Percentiles rank a stretch among this genome's conserved stretches.
Evolutionary conservation across 1,140 invertebrate genomes (phyloP).

Genomic region (Heterodera carotae): DNA sequence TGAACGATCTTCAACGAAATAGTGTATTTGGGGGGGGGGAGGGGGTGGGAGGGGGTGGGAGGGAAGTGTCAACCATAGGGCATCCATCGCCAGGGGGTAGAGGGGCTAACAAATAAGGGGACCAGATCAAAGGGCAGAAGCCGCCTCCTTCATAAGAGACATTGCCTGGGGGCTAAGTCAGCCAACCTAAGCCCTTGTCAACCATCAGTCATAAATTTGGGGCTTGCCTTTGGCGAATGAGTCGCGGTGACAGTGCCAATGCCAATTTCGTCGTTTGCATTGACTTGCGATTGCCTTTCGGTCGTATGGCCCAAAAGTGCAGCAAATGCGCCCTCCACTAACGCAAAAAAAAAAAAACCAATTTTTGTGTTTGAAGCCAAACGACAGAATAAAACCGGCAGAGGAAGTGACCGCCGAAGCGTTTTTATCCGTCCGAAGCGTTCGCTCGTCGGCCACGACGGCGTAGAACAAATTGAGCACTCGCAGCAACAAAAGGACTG

Average conservation of each 20-base stretch:
- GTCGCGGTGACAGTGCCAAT: neutral
- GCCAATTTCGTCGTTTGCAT: neutral
- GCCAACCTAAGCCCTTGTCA: no score
- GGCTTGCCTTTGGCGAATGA: neutral
- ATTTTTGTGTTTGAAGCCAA: neutral
- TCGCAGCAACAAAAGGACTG: slow-evolving; percentile 29
- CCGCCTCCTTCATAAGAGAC: no score
- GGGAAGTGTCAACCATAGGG: no score
- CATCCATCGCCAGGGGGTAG: no score
- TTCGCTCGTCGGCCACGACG: slow-evolving; percentile 41
- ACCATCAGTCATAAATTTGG: no score
- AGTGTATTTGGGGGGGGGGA: neutral
- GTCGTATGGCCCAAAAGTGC: neutral
- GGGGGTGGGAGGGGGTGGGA: no score
- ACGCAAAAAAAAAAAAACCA: neutral
- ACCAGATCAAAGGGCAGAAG: no score
- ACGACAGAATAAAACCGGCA: slow-evolving; percentile 3
- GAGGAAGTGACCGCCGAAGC: slow-evolving; percentile 6
- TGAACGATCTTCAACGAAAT: slow-evolving; percentile 7
- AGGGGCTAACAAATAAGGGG: neutral
- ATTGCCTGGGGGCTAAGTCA: no score
- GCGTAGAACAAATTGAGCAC: slow-evolving; percentile 43
- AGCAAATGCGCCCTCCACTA: slow-evolving; percentile 5
- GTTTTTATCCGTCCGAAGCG: neutral
- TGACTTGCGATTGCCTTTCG: neutral